Evolutionary conservation across 2,113 vertebrate genomes (phyloP), one percentile per base, ranked within the genome.

Genomic region (Bubo blakistoni): DNA sequence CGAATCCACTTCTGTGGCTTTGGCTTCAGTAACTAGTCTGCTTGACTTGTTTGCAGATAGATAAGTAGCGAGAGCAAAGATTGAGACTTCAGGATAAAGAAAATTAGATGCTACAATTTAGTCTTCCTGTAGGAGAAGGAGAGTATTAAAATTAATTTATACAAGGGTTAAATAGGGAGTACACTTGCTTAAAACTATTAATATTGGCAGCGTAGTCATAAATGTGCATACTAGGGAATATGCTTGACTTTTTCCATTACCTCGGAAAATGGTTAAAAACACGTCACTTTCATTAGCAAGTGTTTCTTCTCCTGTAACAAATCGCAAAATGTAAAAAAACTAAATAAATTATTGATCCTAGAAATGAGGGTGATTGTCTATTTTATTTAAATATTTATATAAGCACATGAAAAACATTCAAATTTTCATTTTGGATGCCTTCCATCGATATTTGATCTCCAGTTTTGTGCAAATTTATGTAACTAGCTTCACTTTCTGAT

Each of bases 231-330:
- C 74, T 94, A 90, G 70, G 76, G 61, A 91, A 92, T 62, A 81
- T 44, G 93, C 83, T 94, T 72, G 82, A 85, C 42, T 84, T 94
- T 93, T 89, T 92, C 92, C 90, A 90, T 95, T 81, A 83, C 83
- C 59, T 90, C 19, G 77, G 94, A 86, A 93, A 95, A 95, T 8
- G 65, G 82, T 87, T 91, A n/a, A 74, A 90, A 82, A 14, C 76
- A 40, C 36, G 51, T 92, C 85, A 73, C 77, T 73, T 89, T 47
- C 85, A 63, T 73, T 92, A 95, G 94, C 94, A 90, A 90, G 89
- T 85, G 95, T 82, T 95, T 94, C 85, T 92, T 95, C 96, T 97
- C 93, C 94, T 97, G 96, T 96, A 94, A 97, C 71, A 91, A 94
- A 85, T 13, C 58, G 71, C 65, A 83, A 92, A 78, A 72, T 96